Percentiles rank a stretch among this genome's conserved stretches.
Evolutionary conservation across 2,113 vertebrate genomes (phyloP).

Genomic region (Peucedramus taeniatus): DNA sequence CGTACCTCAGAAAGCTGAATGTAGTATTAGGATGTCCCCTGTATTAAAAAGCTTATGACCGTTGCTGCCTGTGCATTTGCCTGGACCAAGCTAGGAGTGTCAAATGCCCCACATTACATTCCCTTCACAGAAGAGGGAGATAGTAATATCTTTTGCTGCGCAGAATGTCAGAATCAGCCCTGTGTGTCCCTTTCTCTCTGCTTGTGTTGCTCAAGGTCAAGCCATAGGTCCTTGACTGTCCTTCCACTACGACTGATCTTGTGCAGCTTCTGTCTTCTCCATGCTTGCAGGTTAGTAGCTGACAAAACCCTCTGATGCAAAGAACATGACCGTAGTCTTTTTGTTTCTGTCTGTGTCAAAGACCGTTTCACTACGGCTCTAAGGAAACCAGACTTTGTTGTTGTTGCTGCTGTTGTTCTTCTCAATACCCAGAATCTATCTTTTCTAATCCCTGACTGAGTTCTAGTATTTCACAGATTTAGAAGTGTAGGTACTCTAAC

Average conservation of each 20-base stretch:
- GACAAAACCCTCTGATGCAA: background rate
- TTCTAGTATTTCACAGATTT: background rate
- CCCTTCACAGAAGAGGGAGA: background rate
- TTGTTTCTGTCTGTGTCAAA: background rate
- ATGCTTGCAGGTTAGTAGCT: background rate
- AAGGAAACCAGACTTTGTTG: background rate
- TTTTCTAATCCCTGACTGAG: background rate
- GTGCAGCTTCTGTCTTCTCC: background rate
- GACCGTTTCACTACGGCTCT: background rate
- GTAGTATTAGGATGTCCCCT: background rate
- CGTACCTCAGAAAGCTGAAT: background rate
- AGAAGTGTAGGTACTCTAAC: background rate
- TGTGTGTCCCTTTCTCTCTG: background rate
- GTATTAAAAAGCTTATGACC: background rate
- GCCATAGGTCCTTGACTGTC: background rate
- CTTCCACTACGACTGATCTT: rapidly evolving
- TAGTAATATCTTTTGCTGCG: background rate
- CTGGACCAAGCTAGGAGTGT: background rate
- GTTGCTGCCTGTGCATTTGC: background rate
- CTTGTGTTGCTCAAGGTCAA: background rate
- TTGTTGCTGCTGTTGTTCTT: background rate
- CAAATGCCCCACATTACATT: background rate
- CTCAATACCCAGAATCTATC: background rate
- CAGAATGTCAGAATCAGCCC: background rate
- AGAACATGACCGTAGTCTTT: background rate